phyloP scores from a whole-genome alignment of 2,888 invertebrate species.

The Melanargia galathea region DNA sequence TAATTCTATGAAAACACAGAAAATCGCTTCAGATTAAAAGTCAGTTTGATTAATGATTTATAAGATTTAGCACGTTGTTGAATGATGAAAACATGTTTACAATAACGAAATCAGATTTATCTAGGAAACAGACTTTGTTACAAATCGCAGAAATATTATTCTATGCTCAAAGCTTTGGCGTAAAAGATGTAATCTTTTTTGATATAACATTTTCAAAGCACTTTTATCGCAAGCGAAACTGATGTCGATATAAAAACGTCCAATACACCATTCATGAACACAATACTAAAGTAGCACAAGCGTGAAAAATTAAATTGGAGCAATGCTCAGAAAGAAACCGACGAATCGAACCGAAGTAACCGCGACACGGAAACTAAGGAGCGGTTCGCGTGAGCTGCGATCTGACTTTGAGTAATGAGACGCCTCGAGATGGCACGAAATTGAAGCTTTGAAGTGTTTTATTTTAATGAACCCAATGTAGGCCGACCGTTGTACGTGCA shows the following conservation, averaged over 20 bases:
- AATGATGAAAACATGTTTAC: no score
- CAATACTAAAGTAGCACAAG: constrained; percentile 19
- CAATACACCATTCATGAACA: not conserved
- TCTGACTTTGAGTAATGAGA: constrained; percentile 72
- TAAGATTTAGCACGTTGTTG: no score
- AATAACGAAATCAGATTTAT: no score
- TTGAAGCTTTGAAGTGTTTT: constrained; percentile 58
- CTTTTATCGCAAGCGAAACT: not conserved
- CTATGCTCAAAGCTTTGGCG: no score
- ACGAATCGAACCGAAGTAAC: constrained; percentile 38
- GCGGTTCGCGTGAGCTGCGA: constrained; percentile 65
- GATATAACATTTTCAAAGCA: not conserved
- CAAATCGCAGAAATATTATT: no score
- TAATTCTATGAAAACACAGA: no score
- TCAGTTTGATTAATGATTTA: no score
- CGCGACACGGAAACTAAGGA: constrained; percentile 51
- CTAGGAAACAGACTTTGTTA: no score
- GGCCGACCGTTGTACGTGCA: constrained; percentile 64
- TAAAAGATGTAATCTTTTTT: no score
- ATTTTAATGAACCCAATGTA: constrained; percentile 67
- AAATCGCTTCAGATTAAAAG: no score
- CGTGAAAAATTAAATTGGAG: constrained; percentile 37
- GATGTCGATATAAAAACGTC: constrained; percentile 1
- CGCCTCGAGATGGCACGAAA: constrained; percentile 61
- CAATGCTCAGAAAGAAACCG: constrained; percentile 37